These are phyloP conservation scores for Siderastrea siderea DNA, from an alignment of 92 coral and sea anemone genomes.

Conservation along the genomic window DNA sequence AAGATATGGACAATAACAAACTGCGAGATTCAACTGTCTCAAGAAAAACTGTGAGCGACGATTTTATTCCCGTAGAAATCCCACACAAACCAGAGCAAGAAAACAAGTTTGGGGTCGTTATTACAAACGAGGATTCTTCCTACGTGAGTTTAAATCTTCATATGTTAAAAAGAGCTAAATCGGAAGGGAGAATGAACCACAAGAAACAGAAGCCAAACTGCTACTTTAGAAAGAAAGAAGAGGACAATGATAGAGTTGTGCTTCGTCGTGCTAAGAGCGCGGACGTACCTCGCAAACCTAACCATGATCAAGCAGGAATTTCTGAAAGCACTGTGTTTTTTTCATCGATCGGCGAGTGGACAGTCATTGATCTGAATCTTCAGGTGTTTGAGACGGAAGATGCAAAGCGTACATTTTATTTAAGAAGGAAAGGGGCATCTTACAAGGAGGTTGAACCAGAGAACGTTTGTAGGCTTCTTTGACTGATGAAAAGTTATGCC, in stretches of 20 bases:
- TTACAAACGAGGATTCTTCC: background rate
- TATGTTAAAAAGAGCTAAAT: constrained; percentile 13
- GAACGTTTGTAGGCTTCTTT: constrained; percentile 16
- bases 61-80: constrained; percentile 7
- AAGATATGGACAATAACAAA: background rate
- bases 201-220: constrained; percentile 27
- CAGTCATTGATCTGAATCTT: constrained; percentile 29
- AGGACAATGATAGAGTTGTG: background rate
- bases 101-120: background rate
- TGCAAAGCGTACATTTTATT: constrained; percentile 17
- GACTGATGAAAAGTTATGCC: background rate
- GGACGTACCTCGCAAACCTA: background rate
- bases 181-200: constrained; percentile 7
- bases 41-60: background rate
- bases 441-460: constrained; percentile 54
- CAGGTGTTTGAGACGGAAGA: constrained; percentile 41
- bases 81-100: background rate
- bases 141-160: constrained; percentile 29
- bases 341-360: constrained; percentile 57
- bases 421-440: constrained; percentile 21
- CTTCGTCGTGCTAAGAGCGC: constrained; percentile 7
- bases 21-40: background rate
- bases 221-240: constrained; percentile 11
- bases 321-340: constrained; percentile 39
- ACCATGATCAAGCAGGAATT: constrained; percentile 11